Evolutionary conservation across 2,113 vertebrate species (phyloP), one percentile per base, ranked within the genome.

Genomic region (Aramus guarauna): DNA sequence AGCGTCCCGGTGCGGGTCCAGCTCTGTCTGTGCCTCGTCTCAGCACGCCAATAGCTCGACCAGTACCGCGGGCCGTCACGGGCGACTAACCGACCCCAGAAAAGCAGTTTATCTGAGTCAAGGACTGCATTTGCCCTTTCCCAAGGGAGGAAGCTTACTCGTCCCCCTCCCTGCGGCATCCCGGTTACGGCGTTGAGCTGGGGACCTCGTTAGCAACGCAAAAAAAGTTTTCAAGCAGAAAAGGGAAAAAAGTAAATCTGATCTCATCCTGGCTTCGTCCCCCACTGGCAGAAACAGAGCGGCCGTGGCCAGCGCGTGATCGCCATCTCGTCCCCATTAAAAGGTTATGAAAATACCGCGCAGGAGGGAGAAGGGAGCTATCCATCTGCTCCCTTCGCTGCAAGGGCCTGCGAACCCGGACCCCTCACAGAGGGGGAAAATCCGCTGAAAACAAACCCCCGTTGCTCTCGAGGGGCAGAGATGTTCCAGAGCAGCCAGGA

Each of bases 281-380:
- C 43, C 39, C 56, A 3, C 52, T 64, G 77, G n/a, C 62, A 66
- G 80, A 67, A 45, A 12, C 0, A 0, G 52, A n/a, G 50, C 0
- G 2, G 60, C 80, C 34, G 91, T 11, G 56, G 77, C 60, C 80
- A 85, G 87, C 10, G 1, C 2, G 1, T 6, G 10, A 27, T 58
- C 20, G 0, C 47, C 73, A 43, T 85, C 77, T 5, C n/a, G 60
- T 81, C 64, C 90, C 92, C 11, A 56, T 13, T 27, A 15, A 82
- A 75, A 95, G 90, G 87, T 92, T 96, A 94, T 76, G 66, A 85
- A 95, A 95, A 92, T 60, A 92, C 30, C 37, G 39, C 0, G 16
- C 6, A 1, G 66, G 85, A 85, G 21, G 50, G 56, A 91, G 83
- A 77, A 88, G 55, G 32, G 39, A 71, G 15, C 21, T 50, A 19